Evolutionary conservation across 2,888 invertebrate species (phyloP).

Genomic region (Drymonia ruficornis): DNA sequence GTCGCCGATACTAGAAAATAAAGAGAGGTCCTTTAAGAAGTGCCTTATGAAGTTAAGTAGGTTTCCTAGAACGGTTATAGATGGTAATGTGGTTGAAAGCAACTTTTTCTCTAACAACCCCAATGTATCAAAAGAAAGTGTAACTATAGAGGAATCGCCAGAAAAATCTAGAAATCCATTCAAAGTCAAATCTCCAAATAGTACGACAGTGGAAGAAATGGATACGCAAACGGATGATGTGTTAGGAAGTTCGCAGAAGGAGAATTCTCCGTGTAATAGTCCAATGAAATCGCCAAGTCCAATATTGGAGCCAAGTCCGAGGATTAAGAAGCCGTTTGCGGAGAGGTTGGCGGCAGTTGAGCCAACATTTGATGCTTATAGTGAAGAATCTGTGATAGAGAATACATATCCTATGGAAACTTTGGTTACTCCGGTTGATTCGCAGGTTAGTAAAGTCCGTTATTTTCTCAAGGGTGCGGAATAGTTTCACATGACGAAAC

Average conservation of each 20-base stretch:
- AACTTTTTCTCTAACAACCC: constrained; percentile 75
- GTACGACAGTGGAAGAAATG: constrained; percentile 12
- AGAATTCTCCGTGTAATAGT: constrained; percentile 58
- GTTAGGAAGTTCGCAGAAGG: constrained; percentile 63
- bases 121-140: constrained; percentile 39
- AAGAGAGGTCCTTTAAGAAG: constrained; percentile 68
- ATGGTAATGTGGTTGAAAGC: constrained; percentile 82
- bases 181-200: constrained; percentile 34
- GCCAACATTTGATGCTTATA: constrained; percentile 38
- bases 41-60: constrained; percentile 72
- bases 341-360: constrained; percentile 32
- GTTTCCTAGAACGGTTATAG: constrained; percentile 77
- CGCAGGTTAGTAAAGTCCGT: constrained; percentile 60
- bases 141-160: constrained; percentile 52
- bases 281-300: constrained; percentile 57
- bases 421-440: constrained; percentile 63
- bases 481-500: no score
- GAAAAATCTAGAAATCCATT: constrained; percentile 52
- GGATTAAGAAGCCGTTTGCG: constrained; percentile 48
- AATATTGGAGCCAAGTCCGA: constrained; percentile 56
- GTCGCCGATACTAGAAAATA: constrained; percentile 78
- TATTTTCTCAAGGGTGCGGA: no score
- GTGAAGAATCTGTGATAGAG: constrained; percentile 69
- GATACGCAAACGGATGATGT: constrained; percentile 41
- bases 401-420: constrained; percentile 68